phyloP scores from a whole-genome alignment of 2,888 invertebrate genomes.

The Cheilosia scutellata region DNA sequence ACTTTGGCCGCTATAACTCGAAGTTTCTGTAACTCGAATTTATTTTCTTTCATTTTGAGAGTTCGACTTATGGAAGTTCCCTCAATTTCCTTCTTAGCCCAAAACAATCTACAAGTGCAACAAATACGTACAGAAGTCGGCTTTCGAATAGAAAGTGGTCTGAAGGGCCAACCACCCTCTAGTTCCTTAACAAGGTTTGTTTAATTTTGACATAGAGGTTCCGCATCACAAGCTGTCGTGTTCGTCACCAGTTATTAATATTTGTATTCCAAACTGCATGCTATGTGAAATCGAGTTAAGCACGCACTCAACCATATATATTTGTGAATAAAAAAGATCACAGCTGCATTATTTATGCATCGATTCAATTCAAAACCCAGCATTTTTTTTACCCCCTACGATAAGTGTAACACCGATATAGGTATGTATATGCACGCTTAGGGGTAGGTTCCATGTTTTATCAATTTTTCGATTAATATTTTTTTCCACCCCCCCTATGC shows the following conservation, averaged over 20 bases:
- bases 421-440: constrained; percentile 42
- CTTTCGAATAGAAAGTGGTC: too few species aligned
- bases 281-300: constrained; percentile 14
- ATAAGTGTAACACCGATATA: constrained; percentile 44
- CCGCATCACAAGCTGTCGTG: neutral
- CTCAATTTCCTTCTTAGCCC: too few species aligned
- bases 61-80: too few species aligned
- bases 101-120: too few species aligned
- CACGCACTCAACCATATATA: constrained; percentile 30
- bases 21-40: too few species aligned
- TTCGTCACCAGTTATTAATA: neutral
- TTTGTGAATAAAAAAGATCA: constrained; percentile 5
- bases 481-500: neutral
- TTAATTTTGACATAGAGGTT: neutral
- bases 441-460: constrained; percentile 16
- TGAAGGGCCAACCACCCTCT: too few species aligned
- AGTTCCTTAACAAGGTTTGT: neutral
- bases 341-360: constrained; percentile 62
- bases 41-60: too few species aligned
- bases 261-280: neutral
- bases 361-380: constrained; percentile 24
- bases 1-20: too few species aligned
- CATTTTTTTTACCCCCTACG: neutral
- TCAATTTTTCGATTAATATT: constrained; percentile 30
- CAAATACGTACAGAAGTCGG: too few species aligned